Base-by-base conservation (phyloP, 1,140 invertebrate genomes). In the Solenopsis invicta region DNA sequence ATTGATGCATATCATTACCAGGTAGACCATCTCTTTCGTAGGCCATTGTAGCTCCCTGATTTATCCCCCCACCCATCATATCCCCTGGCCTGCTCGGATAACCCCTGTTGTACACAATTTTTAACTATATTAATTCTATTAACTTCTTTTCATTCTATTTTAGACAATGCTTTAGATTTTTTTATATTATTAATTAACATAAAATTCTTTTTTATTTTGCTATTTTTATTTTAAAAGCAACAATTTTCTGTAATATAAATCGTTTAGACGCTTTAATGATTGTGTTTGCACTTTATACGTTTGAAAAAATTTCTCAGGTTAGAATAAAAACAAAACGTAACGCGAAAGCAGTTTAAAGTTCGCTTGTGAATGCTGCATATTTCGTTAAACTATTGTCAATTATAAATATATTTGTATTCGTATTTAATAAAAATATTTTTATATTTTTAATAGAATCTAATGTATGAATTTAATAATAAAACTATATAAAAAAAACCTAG, bases 1-100 rank as follows among this genome's bases (percentile, higher is more conserved):
- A 93, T 52, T 59, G 75, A 91, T 67, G 48, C 21, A 87, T 89
- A 91, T 92, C 82, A 91, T 88, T 92, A 90, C 85, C 72, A 56
- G 80, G 34, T 85, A 71, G 78, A 89, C 66, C 82, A 61, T 92
- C 64, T 41, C 52, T 91, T 78, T 91, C 85, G 48, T 88, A 91
- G 88, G 34, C 64, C 85, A 90, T 72, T 2, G 76, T 61, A 90
- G 59, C 50, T 86, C 62, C 87, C 88, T 91, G 86, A 91, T 69
- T 91, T 80, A 88, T 69, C 66, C 77, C 87, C 84, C 90, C 90
- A 75, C 86, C 86, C 82, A 69, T 86, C 81, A 91, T 87, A 88
- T 88, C 72, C 80, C 86, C 90, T 75, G 66, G 88, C 86, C 77
- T 86, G 50, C 82, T 82, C 88, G 82, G 88, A 88, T 90, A 91